Percentiles rank a stretch among this genome's conserved stretches.
Evolutionary conservation across 2,113 vertebrate species (phyloP).

Genomic region (Orientallactaga bullata): DNA sequence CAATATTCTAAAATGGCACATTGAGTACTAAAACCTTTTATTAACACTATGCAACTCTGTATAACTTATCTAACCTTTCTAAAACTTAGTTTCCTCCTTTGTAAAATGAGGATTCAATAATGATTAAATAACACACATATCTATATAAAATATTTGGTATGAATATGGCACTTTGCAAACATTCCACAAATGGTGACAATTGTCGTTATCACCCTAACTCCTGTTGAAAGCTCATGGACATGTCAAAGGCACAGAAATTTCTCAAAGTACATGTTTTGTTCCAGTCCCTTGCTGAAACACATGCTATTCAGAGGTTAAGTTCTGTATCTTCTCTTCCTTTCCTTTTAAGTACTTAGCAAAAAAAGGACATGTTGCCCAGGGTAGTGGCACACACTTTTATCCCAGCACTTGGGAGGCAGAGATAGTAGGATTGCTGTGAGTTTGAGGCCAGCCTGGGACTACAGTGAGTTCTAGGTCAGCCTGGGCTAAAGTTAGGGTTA

Average conservation of each 20-base stretch:
- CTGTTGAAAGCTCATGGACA: not conserved
- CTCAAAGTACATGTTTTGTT: not conserved
- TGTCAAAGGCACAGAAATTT: constrained; percentile 2
- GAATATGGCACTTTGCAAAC: not conserved
- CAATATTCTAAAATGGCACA: constrained; percentile 37
- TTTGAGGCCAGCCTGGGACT: too few species aligned
- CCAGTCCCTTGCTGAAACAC: not conserved
- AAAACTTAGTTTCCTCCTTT: not conserved
- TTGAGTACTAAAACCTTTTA: constrained; percentile 20
- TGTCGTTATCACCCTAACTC: not conserved
- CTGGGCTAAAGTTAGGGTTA: too few species aligned
- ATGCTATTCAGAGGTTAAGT: constrained; percentile 11
- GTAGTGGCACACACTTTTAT: too few species aligned
- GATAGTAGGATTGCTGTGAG: too few species aligned
- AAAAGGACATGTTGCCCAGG: not conserved
- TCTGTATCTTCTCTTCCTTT: constrained; percentile 11
- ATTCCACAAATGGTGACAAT: not conserved
- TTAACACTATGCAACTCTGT: not conserved
- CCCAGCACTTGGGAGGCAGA: too few species aligned
- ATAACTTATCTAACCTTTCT: constrained; percentile 21
- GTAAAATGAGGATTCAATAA: constrained; percentile 33
- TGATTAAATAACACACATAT: not conserved
- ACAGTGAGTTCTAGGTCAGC: too few species aligned
- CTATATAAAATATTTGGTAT: not conserved
- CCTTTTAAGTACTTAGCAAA: not conserved